These are phyloP conservation scores for Halictus quadricinctus DNA, from an alignment of 2,888 invertebrate species.

Conservation along the genomic window DNA sequence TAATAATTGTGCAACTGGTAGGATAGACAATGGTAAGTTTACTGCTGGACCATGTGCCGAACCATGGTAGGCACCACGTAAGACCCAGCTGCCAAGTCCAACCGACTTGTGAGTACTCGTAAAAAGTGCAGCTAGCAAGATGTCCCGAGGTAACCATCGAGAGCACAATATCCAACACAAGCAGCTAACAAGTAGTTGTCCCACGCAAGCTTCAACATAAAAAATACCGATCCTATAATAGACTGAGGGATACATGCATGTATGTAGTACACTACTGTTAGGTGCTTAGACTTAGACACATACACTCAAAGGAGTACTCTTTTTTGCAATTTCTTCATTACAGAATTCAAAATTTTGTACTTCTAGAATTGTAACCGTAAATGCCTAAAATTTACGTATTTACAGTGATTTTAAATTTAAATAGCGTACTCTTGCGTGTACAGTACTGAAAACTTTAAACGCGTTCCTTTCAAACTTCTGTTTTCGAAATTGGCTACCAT, in stretches of 20 bases:
- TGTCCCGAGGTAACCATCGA: slow-evolving; percentile 77
- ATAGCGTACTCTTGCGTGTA: neutral
- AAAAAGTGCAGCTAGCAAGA: slow-evolving; percentile 77
- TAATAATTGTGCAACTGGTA: slow-evolving; percentile 79
- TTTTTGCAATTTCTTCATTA: neutral
- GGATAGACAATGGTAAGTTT: slow-evolving; percentile 78
- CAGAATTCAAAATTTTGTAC: neutral
- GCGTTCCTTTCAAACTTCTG: neutral
- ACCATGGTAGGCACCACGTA: slow-evolving; percentile 79
- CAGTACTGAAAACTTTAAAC: neutral
- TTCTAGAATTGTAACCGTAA: neutral
- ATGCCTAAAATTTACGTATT: neutral
- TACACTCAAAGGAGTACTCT: neutral
- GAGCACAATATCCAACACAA: slow-evolving; percentile 79
- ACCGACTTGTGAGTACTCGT: slow-evolving; percentile 80
- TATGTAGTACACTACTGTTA: neutral
- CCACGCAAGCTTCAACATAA: slow-evolving; percentile 76
- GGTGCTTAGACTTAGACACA: neutral
- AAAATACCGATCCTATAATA: slow-evolving; percentile 37
- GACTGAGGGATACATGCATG: slow-evolving; percentile 3
- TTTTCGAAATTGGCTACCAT: neutral
- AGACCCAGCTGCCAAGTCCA: slow-evolving; percentile 79
- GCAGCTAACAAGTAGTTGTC: slow-evolving; percentile 77
- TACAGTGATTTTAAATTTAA: neutral
- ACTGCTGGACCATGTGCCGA: slow-evolving; percentile 77